These are phyloP conservation scores for Spinibarbus caldwelli DNA, from an alignment of 2,797 vertebrate species.

Conservation along the genomic window DNA sequence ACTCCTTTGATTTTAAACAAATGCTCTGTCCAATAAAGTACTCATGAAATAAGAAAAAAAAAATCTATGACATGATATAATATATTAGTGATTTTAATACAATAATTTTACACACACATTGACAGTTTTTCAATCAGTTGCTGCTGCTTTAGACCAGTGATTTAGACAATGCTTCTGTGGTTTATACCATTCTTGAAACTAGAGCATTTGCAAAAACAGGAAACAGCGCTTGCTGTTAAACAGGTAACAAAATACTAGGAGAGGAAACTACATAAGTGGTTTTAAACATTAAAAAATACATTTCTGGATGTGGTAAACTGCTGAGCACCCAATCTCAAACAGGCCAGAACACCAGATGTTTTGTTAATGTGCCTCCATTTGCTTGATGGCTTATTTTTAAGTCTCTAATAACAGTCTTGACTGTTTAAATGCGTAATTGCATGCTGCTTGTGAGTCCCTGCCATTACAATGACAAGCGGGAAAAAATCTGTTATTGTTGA, in stretches of 20 bases:
- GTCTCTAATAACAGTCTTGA: slow-evolving; percentile 55
- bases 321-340: not conserved
- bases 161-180: not conserved
- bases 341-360: slow-evolving; percentile 47
- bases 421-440: slow-evolving; percentile 53
- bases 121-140: not conserved
- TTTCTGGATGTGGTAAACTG: not conserved
- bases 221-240: slow-evolving; percentile 33
- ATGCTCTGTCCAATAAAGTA: not conserved
- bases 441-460: slow-evolving; percentile 29
- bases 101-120: not conserved
- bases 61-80: not conserved
- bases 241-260: not conserved
- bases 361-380: slow-evolving; percentile 21
- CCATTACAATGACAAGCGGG: slow-evolving; percentile 52
- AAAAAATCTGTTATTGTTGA: slow-evolving; percentile 41
- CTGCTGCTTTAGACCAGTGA: not conserved
- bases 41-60: not conserved
- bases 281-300: not conserved
- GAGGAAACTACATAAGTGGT: not conserved
- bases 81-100: not conserved
- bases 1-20: not conserved
- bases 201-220: slow-evolving; percentile 40
- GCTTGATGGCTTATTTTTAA: slow-evolving; percentile 49
- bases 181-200: slow-evolving; percentile 8